phyloP scores from a whole-genome alignment of 1,140 invertebrate genomes.

The Melipona quadrifasciata region DNA sequence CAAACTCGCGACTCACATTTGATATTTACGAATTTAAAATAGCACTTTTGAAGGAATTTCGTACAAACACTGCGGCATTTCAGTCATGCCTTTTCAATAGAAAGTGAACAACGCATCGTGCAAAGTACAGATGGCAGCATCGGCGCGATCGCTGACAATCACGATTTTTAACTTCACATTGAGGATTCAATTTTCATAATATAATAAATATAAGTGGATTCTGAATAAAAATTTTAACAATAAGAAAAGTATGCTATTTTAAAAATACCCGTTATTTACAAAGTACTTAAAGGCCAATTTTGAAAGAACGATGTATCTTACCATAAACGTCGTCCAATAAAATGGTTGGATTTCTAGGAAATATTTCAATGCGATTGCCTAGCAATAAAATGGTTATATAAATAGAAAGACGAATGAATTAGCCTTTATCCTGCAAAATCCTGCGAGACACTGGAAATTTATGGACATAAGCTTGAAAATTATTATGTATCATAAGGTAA shows the following conservation, averaged over 20 bases:
- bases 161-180: not conserved
- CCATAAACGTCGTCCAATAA: not conserved
- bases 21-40: constrained; percentile 29
- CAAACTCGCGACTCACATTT: constrained; percentile 58
- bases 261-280: not conserved
- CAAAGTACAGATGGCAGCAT: not conserved
- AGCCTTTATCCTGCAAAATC: constrained; percentile 21
- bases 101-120: constrained; percentile 1
- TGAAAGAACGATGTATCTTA: not conserved
- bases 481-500: not conserved
- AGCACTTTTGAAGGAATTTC: constrained; percentile 32
- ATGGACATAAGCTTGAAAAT: not conserved
- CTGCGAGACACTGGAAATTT: not conserved
- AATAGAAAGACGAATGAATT: not conserved
- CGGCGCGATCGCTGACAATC: too few relatives aligned
- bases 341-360: constrained; percentile 14
- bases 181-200: not conserved
- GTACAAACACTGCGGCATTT: constrained; percentile 29
- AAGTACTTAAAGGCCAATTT: not conserved
- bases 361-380: not conserved
- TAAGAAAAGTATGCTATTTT: not conserved
- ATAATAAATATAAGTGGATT: not conserved
- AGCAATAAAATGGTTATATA: not conserved
- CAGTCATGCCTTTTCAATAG: constrained; percentile 12
- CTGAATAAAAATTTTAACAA: not conserved